A percentile compares a stretch with the other conserved stretches of the same genome.
Evolutionary conservation across 1,140 invertebrate genomes (phyloP).

Genomic region (Eueides isabella): DNA sequence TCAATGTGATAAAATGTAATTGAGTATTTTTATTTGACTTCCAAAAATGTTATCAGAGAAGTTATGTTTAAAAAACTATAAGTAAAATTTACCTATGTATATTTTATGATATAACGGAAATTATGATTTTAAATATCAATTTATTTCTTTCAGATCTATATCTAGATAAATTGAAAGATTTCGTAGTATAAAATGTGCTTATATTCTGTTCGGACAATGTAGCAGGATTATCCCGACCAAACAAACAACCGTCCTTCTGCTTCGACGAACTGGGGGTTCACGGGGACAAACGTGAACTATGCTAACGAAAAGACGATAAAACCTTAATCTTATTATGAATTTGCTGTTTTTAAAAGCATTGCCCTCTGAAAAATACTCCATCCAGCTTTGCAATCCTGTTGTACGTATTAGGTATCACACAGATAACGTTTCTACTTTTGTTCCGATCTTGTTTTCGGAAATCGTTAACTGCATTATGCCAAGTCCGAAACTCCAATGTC

Average conservation of each 20-base stretch:
- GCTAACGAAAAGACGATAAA: constrained; percentile 77
- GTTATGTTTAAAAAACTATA: too few species aligned
- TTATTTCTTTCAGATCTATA: not conserved
- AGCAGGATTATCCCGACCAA: constrained; percentile 67
- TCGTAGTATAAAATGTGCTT: constrained; percentile 39
- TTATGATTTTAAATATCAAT: too few species aligned
- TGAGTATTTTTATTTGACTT: not conserved
- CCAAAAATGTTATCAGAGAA: not conserved
- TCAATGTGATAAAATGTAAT: constrained; percentile 25
- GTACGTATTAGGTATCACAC: constrained; percentile 4
- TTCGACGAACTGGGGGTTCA: constrained; percentile 48
- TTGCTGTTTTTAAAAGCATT: constrained; percentile 42
- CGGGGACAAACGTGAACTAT: constrained; percentile 63
- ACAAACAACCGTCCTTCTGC: constrained; percentile 69
- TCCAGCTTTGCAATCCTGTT: constrained; percentile 49
- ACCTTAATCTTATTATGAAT: constrained; percentile 77
- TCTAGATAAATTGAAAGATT: constrained; percentile 55
- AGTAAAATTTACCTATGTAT: not conserved
- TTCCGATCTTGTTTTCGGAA: not conserved
- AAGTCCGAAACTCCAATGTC: not conserved
- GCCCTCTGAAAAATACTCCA: constrained; percentile 29
- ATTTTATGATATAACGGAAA: not conserved
- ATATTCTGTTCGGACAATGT: constrained; percentile 55
- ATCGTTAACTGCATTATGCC: constrained; percentile 12
- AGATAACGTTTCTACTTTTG: not conserved